A percentile compares a stretch with the other conserved stretches of the same genome.
Conservation (phyloP, 1,140 invertebrate species). For the Acromyrmex echinatior region DNA sequence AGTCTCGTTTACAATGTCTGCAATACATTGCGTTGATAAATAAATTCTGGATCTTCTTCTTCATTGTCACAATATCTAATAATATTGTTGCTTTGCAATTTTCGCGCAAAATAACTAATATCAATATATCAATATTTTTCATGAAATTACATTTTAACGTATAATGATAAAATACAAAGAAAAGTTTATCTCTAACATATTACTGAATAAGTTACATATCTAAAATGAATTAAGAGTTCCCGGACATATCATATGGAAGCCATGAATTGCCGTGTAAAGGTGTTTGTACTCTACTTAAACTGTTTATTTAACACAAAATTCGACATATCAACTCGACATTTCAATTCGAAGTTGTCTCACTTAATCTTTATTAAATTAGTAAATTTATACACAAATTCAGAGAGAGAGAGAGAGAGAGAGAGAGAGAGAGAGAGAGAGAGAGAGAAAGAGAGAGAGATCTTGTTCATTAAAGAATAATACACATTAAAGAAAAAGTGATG, state of each 20-base stretch:
- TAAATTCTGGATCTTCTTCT: neutral
- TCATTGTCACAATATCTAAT: neutral
- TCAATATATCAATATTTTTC: neutral
- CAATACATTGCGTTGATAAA: neutral
- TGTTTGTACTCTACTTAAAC: neutral
- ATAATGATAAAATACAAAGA: neutral
- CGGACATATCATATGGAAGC: neutral
- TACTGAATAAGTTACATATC: neutral
- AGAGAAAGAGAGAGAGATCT: neutral
- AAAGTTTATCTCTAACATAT: neutral
- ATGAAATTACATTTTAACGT: neutral
- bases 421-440: constrained; percentile 14
- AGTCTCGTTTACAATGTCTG: neutral
- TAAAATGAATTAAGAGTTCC: neutral
- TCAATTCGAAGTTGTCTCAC: constrained; percentile 7
- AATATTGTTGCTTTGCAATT: neutral
- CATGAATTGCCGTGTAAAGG: constrained; percentile 15
- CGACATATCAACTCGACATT: neutral
- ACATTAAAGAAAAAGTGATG: neutral
- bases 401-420: constrained; percentile 7
- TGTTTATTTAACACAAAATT: neutral
- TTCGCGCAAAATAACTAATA: neutral
- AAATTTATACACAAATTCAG: constrained; percentile 2
- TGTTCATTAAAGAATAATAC: neutral
- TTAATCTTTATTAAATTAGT: constrained; percentile 29